These are phyloP conservation scores for Petrolisthes manimaculis DNA, from an alignment of 2,888 invertebrate genomes.

Conservation along the genomic window DNA sequence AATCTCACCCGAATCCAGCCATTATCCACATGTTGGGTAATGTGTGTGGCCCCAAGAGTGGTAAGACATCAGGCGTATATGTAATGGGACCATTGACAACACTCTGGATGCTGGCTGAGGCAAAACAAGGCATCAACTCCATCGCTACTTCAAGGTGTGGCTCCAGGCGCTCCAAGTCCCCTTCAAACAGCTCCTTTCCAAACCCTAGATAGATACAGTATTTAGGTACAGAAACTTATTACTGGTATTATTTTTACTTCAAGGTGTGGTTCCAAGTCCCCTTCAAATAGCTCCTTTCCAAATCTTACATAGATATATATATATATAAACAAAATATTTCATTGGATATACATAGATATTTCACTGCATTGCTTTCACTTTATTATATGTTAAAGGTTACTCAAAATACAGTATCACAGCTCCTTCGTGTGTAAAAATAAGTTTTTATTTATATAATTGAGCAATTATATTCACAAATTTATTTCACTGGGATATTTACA, in stretches of 20 bases:
- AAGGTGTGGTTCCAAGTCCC: background rate
- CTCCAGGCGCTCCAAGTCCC: slow-evolving; percentile 69
- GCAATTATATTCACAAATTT: too few relatives aligned
- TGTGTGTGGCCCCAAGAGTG: slow-evolving; percentile 70
- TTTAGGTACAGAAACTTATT: background rate
- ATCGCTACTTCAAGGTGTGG: slow-evolving; percentile 69
- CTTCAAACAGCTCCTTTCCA: slow-evolving; percentile 70
- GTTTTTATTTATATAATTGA: too few relatives aligned
- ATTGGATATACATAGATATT: too few relatives aligned
- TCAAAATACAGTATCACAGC: too few relatives aligned
- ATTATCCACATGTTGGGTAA: slow-evolving; percentile 70
- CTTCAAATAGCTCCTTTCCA: background rate
- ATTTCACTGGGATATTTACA: too few relatives aligned
- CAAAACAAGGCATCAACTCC: slow-evolving; percentile 69
- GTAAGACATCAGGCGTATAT: slow-evolving; percentile 71
- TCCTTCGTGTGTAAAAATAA: too few relatives aligned
- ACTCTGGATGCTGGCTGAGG: slow-evolving; percentile 68
- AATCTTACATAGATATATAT: background rate
- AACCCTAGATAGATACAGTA: slow-evolving; percentile 68
- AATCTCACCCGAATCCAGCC: slow-evolving; percentile 69
- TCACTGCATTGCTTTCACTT: too few relatives aligned
- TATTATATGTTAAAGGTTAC: too few relatives aligned
- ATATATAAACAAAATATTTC: background rate
- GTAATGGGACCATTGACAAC: slow-evolving; percentile 70
- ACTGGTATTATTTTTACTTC: background rate